These are phyloP conservation scores for Esox niger DNA, from an alignment of 2,113 vertebrate genomes.

Conservation along the genomic window DNA sequence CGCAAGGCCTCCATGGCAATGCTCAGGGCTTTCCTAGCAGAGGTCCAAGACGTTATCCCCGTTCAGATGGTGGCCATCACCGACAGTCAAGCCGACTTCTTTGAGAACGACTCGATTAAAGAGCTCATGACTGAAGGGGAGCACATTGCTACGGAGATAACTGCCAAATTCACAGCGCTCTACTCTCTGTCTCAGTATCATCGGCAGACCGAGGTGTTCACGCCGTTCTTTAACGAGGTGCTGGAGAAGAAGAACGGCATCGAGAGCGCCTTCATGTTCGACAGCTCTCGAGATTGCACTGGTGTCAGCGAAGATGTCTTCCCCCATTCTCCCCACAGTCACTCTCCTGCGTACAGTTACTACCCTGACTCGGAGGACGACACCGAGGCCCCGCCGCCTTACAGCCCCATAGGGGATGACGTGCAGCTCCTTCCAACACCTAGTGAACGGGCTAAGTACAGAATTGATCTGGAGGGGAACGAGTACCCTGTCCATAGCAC, in stretches of 20 bases:
- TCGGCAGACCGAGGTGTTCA: constrained; percentile 95
- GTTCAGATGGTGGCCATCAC: constrained; percentile 98
- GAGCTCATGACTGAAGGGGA: constrained; percentile 98
- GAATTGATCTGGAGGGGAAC: constrained; percentile 94
- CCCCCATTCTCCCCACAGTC: constrained; percentile 86
- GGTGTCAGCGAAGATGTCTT: constrained; percentile 88
- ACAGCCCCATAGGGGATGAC: constrained; percentile 97
- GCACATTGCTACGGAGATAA: constrained; percentile 96
- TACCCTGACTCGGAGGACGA: constrained; percentile 97
- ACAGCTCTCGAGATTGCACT: constrained; percentile 83
- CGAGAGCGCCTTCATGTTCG: constrained; percentile 90
- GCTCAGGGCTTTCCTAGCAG: constrained; percentile 92
- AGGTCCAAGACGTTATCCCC: constrained; percentile 96
- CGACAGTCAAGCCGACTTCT: constrained; percentile 97
- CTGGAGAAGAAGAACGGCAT: constrained; percentile 93
- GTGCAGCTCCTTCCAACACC: constrained; percentile 92
- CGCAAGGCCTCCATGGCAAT: constrained; percentile 98
- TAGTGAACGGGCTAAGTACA: constrained; percentile 88
- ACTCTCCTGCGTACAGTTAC: constrained; percentile 85
- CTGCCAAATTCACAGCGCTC: constrained; percentile 95
- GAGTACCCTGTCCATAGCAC: constrained; percentile 94
- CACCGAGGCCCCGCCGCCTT: constrained; percentile 94
- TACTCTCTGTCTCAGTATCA: constrained; percentile 98
- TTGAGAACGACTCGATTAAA: constrained; percentile 96
- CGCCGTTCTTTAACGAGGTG: constrained; percentile 94